Evolutionary conservation across 2,888 invertebrate species (phyloP).

Genomic region (Portevinia maculata): DNA sequence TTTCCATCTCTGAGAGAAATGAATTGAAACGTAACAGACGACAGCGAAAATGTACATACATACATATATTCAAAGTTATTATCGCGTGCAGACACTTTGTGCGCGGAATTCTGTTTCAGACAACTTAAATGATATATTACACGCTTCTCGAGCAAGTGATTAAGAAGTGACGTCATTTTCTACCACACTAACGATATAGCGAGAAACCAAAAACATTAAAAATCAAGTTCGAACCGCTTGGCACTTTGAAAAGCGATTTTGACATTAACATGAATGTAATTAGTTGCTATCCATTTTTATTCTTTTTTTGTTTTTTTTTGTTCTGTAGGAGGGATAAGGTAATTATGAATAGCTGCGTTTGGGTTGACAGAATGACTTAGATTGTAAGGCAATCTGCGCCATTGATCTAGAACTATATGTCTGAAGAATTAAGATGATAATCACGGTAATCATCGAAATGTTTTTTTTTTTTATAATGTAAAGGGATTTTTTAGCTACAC

Average conservation of each 20-base stretch:
- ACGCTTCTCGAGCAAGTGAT: slow-evolving; percentile 56
- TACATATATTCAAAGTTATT: slow-evolving; percentile 34
- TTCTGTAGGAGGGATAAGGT: slow-evolving; percentile 7
- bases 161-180: slow-evolving; percentile 58
- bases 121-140: slow-evolving; percentile 57
- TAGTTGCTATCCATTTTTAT: not conserved
- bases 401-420: slow-evolving; percentile 39
- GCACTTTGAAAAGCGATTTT: slow-evolving; percentile 54
- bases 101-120: slow-evolving; percentile 41
- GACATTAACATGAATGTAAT: slow-evolving; percentile 27
- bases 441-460: slow-evolving; percentile 1
- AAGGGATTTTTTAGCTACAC: no score
- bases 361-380: slow-evolving; percentile 27
- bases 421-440: slow-evolving; percentile 3
- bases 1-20: not conserved
- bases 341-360: slow-evolving; percentile 55
- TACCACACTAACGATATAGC: not conserved
- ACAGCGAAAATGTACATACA: not conserved
- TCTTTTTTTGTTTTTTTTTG: not conserved
- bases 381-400: slow-evolving; percentile 23
- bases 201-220: slow-evolving; percentile 36
- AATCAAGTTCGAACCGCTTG: slow-evolving; percentile 68
- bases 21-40: slow-evolving; percentile 17
- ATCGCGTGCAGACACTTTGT: slow-evolving; percentile 60
- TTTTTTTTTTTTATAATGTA: not conserved